Evolutionary conservation across 2,888 invertebrate species (phyloP), one percentile per base, ranked within the genome.

Genomic region (Pseudococcus viburni): DNA sequence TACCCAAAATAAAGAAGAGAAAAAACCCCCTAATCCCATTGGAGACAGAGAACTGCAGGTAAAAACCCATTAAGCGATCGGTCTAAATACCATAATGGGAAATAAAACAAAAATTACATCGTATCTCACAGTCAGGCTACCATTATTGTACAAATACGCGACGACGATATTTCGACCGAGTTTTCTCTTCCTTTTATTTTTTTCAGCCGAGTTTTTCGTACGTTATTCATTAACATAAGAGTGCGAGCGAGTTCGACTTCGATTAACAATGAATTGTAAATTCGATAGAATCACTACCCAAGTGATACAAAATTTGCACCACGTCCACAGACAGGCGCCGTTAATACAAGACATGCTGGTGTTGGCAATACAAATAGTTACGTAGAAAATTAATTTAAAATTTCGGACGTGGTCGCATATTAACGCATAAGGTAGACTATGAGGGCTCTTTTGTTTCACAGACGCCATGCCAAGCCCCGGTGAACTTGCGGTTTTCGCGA

Each of bases 311-410:
- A 73, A 73, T 73, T 73, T 73, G 73, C 73, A 33, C 73, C 73
- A 73, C 73, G 73, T 73, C 17, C 73, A 33, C 73, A 26, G 73
- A 73, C 73, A 73, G 73, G 73, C 73, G 73, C 26, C 73, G 73
- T 73, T 7, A 15, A 33, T 22, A 64, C 19, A 64, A 22, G 64
- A 64, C 19, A 11, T 8, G 64, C n/a, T 6, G 6, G 11, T 22
- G 7, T 64, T 22, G 64, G 64, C 19, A 64, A 19, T 42, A 42
- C 42, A 42, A 22, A 64, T 64, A 64, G n/a, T 3, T 64, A 73
- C 33, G 33, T 39, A 0, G 17, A 73, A 73, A 73, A 73, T 73
- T 73, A 33, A 73, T 39, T 73, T 73, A 73, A 73, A 15, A 73
- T 73, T 73, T 73, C 33, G 33, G 73, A 73, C 73, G 7, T 73